phyloP scores from a whole-genome alignment of 2,113 vertebrate species.

The Melanotaenia duboulayi region DNA sequence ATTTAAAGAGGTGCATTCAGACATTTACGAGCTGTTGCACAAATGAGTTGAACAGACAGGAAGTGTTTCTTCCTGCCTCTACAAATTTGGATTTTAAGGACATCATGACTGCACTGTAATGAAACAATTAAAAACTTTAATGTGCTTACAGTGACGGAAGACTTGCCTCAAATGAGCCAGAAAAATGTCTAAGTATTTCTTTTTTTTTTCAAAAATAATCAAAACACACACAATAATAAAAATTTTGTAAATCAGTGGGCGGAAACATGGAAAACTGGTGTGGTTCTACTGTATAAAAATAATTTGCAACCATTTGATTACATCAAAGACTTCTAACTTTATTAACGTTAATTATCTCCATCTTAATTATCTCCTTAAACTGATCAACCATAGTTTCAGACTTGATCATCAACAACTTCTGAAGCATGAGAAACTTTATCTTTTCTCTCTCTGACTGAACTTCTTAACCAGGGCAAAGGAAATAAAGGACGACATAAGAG shows the following conservation, averaged over 20 bases:
- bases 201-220: background rate
- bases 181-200: slow-evolving; percentile 1
- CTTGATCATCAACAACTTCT: slow-evolving; percentile 30
- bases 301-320: slow-evolving; percentile 21
- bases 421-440: slow-evolving; percentile 54
- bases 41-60: background rate
- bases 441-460: slow-evolving; percentile 69
- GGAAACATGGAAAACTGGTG: slow-evolving; percentile 32
- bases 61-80: background rate
- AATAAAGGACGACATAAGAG: slow-evolving; percentile 84
- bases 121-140: background rate
- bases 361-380: slow-evolving; percentile 26
- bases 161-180: background rate
- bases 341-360: slow-evolving; percentile 6
- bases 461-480: slow-evolving; percentile 84
- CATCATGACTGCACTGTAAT: background rate
- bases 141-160: background rate
- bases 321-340: slow-evolving; percentile 6
- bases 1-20: background rate
- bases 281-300: slow-evolving; percentile 23
- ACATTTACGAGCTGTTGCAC: background rate
- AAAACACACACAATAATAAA: background rate
- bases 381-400: slow-evolving; percentile 32
- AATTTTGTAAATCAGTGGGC: background rate
- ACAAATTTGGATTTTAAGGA: background rate